Evolutionary conservation across 2,797 vertebrate species (phyloP), one percentile per base, ranked within the genome.

Genomic region (Chelmon rostratus): DNA sequence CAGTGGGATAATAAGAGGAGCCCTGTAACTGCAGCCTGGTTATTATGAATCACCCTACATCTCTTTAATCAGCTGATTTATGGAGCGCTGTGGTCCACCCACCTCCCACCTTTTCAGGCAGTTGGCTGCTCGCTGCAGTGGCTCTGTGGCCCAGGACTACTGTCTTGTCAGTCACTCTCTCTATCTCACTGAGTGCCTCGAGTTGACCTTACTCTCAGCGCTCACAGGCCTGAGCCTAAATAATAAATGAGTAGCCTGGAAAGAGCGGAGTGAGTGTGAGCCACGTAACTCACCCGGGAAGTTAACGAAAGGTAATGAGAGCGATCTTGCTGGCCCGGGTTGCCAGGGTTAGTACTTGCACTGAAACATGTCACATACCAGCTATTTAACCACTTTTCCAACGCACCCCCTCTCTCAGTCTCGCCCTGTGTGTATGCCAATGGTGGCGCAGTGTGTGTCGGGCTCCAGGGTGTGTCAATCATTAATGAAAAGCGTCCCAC

Each of bases 401-500:
- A 52, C 53, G 31, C 70, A 44, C 38, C 46, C n/a, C 37, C 19
- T 37, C 25, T 11, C 42, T 58, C 25, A 6, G 6, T 40, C 15
- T 64, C 16, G 42, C 12, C n/a, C 0, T 7, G 13, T 31, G 38
- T 57, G 21, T 35, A 40, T 40, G 56, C 54, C n/a, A 19, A 8
- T 56, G 8, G 10, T n/a, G 42, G 59, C 31, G 53, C 76, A 81
- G 76, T 69, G 62, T 84, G 53, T 79, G 69, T 78, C 18, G 56
- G 71, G 70, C 82, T 42, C 80, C 86, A 78, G 47, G 79, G 86
- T 68, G 66, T 85, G 94, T 95, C 93, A 95, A 92, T 94, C 93
- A 94, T 95, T 96, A 93, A 95, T 96, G 95, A 94, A 94, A 93
- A 88, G 81, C 65, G 68, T 90, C 91, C 89, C 82, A 82, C 46